A percentile compares a stretch with the other conserved stretches of the same genome.
phyloP scores from a whole-genome alignment of 2,888 invertebrate species.

The Leucoptera coffeella region DNA sequence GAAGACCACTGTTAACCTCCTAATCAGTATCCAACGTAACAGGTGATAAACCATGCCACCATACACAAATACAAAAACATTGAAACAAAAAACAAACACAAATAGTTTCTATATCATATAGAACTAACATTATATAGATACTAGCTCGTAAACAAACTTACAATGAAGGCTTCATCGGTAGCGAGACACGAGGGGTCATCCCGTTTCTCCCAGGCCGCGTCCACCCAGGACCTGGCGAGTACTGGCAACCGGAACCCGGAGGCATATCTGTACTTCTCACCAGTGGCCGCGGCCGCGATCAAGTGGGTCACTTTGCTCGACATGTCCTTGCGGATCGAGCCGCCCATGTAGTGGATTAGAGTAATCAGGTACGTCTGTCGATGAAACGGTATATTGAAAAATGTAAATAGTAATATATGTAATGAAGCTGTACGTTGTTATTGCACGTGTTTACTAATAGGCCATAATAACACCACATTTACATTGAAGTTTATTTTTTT shows the following conservation, averaged over 20 bases:
- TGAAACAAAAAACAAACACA: too few species aligned
- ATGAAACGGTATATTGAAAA: conserved; percentile 2
- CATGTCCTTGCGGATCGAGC: conserved; percentile 89
- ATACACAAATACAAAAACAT: too few species aligned
- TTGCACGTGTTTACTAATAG: too few species aligned
- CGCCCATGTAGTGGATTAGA: conserved; percentile 94
- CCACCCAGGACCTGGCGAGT: conserved; percentile 84
- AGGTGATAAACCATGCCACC: too few species aligned
- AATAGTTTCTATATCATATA: neutral
- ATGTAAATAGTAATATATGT: too few species aligned
- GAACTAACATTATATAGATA: too few species aligned
- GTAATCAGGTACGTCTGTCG: conserved; percentile 77
- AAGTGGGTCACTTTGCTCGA: conserved; percentile 86
- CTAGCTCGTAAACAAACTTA: too few species aligned
- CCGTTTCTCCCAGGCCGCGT: conserved; percentile 78
- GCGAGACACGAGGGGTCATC: conserved; percentile 65
- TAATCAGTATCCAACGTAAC: too few species aligned
- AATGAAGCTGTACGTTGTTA: too few species aligned
- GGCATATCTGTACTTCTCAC: conserved; percentile 92
- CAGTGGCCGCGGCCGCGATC: conserved; percentile 82
- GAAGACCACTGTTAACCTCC: too few species aligned
- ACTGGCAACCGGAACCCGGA: conserved; percentile 85
- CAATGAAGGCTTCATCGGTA: conserved; percentile 61
- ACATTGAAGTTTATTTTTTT: too few species aligned
- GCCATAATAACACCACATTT: too few species aligned